Evolutionary conservation across 2,797 vertebrate species (phyloP), one percentile per base, ranked within the genome.

Genomic region (Trematomus bernacchii): DNA sequence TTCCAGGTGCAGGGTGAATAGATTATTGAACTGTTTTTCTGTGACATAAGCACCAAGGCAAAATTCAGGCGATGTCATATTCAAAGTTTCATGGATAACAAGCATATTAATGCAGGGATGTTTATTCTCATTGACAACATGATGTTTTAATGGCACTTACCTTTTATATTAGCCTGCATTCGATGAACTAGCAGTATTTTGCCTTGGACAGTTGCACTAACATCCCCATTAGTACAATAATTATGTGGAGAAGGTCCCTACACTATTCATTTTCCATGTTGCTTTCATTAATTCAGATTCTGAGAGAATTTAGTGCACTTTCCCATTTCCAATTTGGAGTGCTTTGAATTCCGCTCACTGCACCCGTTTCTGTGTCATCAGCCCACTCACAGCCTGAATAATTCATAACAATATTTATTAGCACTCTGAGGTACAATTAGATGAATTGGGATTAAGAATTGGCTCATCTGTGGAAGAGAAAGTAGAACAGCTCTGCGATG

Each of bases 341-440:
- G 89, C 89, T 94, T 86, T 91, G 92, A 92, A 91, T 91, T 91
- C 89, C 51, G 78, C 90, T 92, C 91, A 87, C 84, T 85, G 88
- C 87, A 73, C 82, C 84, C 76, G 84, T 91, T 91, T 93, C 85
- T 92, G 89, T 93, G 90, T 94, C 91, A 92, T 92, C 91, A 90
- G 89, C 90, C 90, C 89, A 89, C 91, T 90, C 92, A 83, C 76
- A 76, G 88, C 82, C 85, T 94, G 91, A 93, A 93, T 94, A 91
- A 94, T 94, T 94, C 93, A 95, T 93, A 90, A 89, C 89, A 92
- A 91, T 94, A 94, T 94, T 94, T 94, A 94, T 93, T 93, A 95
- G 89, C 93, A 94, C 94, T 93, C 92, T 91, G 91, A 95, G 93
- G 92, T 92, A 93, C 93, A 94, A 94, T 95, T 95, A 94, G 92